phyloP scores from a whole-genome alignment of 1,140 invertebrate genomes.

The Halictus rubicundus region DNA sequence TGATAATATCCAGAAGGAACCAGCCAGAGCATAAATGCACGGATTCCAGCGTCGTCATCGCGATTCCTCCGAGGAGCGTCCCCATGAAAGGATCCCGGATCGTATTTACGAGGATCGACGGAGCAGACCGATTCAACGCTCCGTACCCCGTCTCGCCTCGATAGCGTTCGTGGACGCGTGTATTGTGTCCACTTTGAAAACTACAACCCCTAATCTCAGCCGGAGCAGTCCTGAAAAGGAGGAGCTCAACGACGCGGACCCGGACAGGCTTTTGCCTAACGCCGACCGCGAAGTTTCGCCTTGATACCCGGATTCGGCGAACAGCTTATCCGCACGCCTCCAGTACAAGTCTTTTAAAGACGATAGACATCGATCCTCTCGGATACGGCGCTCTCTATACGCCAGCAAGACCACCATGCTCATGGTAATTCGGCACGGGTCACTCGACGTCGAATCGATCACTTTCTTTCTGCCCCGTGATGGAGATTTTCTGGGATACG shows the following conservation, averaged over 20 bases:
- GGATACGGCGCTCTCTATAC: too few species aligned
- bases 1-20: constrained; percentile 36
- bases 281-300: constrained; percentile 43
- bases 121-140: constrained; percentile 29
- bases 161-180: constrained; percentile 6
- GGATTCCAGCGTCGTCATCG: constrained; percentile 20
- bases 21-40: constrained; percentile 26
- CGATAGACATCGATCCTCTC: constrained; percentile 29
- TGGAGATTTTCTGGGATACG: too few species aligned
- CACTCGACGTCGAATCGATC: too few species aligned
- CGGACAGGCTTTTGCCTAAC: constrained; percentile 49
- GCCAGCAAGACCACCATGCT: too few species aligned
- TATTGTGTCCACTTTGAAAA: constrained; percentile 57
- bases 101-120: constrained; percentile 45
- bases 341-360: constrained; percentile 15
- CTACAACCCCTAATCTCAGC: constrained; percentile 34
- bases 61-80: constrained; percentile 1
- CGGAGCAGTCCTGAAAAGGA: constrained; percentile 59
- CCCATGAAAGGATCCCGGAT: constrained; percentile 25
- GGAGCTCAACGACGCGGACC: constrained; percentile 47
- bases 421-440: too few species aligned
- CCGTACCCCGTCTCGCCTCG: background rate
- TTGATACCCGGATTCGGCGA: constrained; percentile 23
- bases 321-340: constrained; percentile 40
- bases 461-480: too few species aligned